Evolutionary conservation across 37 sponge, comb jelly and placozoan genomes (phyloP), one percentile per base, ranked within the genome.

Genomic region (Spongilla lacustris): DNA sequence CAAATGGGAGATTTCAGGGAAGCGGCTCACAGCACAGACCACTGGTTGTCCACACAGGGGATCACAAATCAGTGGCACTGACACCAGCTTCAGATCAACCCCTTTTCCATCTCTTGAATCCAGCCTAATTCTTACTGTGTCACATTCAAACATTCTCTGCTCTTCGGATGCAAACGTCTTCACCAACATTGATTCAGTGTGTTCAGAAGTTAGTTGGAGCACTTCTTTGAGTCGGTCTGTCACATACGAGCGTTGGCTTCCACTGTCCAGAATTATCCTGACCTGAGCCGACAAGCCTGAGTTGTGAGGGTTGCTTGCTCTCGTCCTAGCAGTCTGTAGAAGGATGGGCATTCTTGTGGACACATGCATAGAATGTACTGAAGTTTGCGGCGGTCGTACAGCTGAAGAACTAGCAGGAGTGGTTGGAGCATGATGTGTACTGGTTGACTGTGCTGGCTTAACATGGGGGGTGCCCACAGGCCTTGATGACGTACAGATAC

Each of bases 161-260:
- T 41, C 66, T 9, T 24, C 69, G 29, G 86, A 77, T 35, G 79
- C 86, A 85, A 85, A 85, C 12, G 86, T 28, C 8, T 19, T 30
- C 22, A 85, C 78, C 13, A 72, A 70, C 79, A 86, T 14, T 9
- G 3, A 25, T 31, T 86, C 73, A 46, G 67, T 38, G 50, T 41
- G 24, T 22, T 49, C 73, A 0, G 73, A 19, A 9, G 14, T 22
- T 12, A 86, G 22, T 34, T 22, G 17, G 34, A 86, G 80, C 6
- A 10, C 73, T 17, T 79, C 38, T 30, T 49, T 71, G 26, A 79
- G 73, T 24, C 73, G 28, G 23, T 29, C 29, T 17, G 86, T 86
- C 37, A 86, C 50, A 46, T 86, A 86, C 71, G 86, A 86, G 22
- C 67, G 32, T 33, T 86, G 86, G 38, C 86, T 79, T 28, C 86